Evolutionary conservation across 2,888 invertebrate genomes (phyloP), one percentile per base, ranked within the genome.

Genomic region (Eristalinus sepulchralis): DNA sequence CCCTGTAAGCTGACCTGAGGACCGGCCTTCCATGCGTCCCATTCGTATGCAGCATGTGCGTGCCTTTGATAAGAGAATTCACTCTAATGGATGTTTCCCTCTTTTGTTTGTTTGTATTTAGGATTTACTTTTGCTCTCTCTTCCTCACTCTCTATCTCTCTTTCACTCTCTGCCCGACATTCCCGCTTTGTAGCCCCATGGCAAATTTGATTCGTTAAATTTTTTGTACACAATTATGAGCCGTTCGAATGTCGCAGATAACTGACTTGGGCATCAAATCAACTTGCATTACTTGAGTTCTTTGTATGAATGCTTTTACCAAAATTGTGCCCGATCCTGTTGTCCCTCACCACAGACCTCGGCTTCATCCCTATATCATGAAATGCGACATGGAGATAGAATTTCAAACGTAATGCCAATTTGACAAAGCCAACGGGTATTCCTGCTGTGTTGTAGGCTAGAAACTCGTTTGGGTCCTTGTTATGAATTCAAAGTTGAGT

Each of bases 11-110:
- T 47, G 63, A 59, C 68, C 47, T 39, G 33, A 47, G 66, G 76
- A 76, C 55, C 53, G 34, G 59, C 75, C 22, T 60, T n/a, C 20
- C 27, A 27, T 27, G 27, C 27, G 27, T 27, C 2, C 27, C 39
- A 36, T 76, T 71, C 24, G 27, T 11, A 60, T 70, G 76, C 53
- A 71, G 34, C 22, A 71, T 82, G 36, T 31, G 59, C 39, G 64
- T 66, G 39, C 13, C 57, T 34, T 36, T 76, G 60, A 70, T 71
- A 60, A 82, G 60, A 66, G n/a, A 20, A 66, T 24, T 81, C 68
- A 17, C 34, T 70, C 64, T 39, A 53, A 75, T 70, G 20, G 39
- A 68, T 64, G 39, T 72, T 73, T 73, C 9, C 67, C 55, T 27
- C 27, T 27, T 2, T 27, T 22, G 24, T 63, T 68, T 75, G 64